phyloP scores from a whole-genome alignment of 64 coral and sea anemone species.

The Cladopsammia gracilis region DNA sequence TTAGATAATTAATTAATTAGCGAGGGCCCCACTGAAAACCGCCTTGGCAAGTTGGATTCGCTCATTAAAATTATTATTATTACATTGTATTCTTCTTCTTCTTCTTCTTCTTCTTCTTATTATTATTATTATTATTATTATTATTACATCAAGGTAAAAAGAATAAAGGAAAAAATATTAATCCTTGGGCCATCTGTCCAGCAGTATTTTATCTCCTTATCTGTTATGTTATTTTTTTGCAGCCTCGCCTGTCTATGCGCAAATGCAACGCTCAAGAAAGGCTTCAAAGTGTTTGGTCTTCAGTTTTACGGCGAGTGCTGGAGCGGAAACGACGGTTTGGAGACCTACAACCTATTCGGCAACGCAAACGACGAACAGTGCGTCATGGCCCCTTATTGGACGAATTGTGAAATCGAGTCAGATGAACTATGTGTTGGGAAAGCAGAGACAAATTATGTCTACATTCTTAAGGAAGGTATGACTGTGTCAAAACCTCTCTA shows the following conservation, averaged over 20 bases:
- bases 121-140: too few relatives aligned
- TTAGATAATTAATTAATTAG: too few relatives aligned
- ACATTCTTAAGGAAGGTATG: background rate
- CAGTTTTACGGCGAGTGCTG: conserved; percentile 35
- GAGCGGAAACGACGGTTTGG: background rate
- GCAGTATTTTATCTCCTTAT: background rate
- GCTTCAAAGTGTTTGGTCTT: conserved; percentile 19
- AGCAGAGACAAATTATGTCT: conserved; percentile 1
- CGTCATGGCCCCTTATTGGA: background rate
- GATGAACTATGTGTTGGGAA: conserved; percentile 1
- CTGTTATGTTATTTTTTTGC: background rate
- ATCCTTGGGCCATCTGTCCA: background rate
- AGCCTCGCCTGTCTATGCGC: conserved; percentile 22
- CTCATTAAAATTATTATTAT: too few relatives aligned
- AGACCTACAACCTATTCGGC: background rate
- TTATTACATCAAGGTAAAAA: too few relatives aligned
- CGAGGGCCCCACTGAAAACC: too few relatives aligned
- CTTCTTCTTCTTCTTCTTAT: too few relatives aligned
- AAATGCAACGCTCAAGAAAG: background rate
- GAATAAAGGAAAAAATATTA: too few relatives aligned
- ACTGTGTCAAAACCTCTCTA: background rate
- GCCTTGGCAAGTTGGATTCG: too few relatives aligned
- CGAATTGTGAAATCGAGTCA: background rate
- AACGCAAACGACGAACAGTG: background rate
- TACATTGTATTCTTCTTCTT: too few relatives aligned